phyloP scores from a whole-genome alignment of 2,797 vertebrate species.

The Phoxinus dragarum region DNA sequence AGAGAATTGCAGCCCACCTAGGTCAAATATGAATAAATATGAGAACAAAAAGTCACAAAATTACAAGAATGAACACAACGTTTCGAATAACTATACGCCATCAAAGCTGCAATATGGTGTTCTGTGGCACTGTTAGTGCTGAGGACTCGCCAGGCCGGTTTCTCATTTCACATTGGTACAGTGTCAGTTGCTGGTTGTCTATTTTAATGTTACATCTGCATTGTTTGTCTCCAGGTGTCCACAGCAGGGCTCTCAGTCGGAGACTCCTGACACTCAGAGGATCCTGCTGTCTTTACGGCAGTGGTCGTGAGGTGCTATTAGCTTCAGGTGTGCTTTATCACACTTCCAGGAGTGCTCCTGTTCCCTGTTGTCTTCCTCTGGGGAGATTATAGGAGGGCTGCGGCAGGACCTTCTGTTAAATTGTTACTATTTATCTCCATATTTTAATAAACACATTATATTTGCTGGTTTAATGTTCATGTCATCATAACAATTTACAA shows the following conservation, averaged over 20 bases:
- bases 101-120: background rate
- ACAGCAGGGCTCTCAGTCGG: background rate
- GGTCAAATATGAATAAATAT: background rate
- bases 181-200: background rate
- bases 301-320: background rate
- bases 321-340: conserved; percentile 10
- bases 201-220: background rate
- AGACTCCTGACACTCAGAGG: background rate
- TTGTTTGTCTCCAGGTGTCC: conserved; percentile 12
- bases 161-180: background rate
- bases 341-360: background rate
- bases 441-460: background rate
- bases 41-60: background rate
- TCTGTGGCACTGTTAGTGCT: background rate
- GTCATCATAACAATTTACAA: background rate
- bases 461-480: background rate
- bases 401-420: background rate
- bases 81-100: background rate
- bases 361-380: background rate
- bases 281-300: conserved; percentile 6
- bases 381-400: background rate
- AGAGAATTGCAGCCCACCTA: background rate
- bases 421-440: background rate
- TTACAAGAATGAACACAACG: background rate
- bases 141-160: background rate